Percentiles rank a stretch among this genome's conserved stretches.
Evolutionary conservation across 2,113 vertebrate species (phyloP).

Genomic region (Pachyramphus minor): DNA sequence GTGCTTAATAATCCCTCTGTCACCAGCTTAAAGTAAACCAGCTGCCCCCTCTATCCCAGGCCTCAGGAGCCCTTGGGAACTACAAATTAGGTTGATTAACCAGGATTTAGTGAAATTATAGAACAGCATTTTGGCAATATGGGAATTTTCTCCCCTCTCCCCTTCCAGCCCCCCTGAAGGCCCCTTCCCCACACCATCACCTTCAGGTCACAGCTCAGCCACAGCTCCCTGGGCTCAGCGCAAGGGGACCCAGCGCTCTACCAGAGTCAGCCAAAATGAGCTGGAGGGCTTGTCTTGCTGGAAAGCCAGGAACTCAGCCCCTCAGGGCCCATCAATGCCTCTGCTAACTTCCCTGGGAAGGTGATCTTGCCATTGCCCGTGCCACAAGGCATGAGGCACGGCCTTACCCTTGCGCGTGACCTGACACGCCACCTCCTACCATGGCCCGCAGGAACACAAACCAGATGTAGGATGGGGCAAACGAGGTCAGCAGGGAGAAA

Average conservation of each 20-base stretch:
- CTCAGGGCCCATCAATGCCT: rapidly evolving
- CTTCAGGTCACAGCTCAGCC: background rate
- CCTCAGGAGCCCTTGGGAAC: background rate
- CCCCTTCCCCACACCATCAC: rapidly evolving
- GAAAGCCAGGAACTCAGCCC: background rate
- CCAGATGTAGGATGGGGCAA: slow-evolving; percentile 89
- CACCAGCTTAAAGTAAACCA: background rate
- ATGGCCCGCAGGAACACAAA: slow-evolving; percentile 91
- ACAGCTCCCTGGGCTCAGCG: background rate
- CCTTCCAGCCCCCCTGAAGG: background rate
- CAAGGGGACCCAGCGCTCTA: rapidly evolving
- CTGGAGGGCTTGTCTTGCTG: background rate
- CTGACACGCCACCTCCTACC: slow-evolving; percentile 91
- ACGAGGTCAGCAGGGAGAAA: slow-evolving; percentile 92
- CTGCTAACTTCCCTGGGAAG: rapidly evolving
- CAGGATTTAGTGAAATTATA: background rate
- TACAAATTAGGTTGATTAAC: background rate
- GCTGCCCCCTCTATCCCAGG: background rate
- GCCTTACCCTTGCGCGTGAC: slow-evolving; percentile 87
- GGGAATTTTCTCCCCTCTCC: background rate
- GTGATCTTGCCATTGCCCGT: rapidly evolving
- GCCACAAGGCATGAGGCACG: rapidly evolving
- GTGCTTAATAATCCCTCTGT: background rate
- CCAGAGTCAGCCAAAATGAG: background rate
- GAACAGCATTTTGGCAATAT: rapidly evolving